phyloP scores from a whole-genome alignment of 2,797 vertebrate species.

The Meda fulgida region DNA sequence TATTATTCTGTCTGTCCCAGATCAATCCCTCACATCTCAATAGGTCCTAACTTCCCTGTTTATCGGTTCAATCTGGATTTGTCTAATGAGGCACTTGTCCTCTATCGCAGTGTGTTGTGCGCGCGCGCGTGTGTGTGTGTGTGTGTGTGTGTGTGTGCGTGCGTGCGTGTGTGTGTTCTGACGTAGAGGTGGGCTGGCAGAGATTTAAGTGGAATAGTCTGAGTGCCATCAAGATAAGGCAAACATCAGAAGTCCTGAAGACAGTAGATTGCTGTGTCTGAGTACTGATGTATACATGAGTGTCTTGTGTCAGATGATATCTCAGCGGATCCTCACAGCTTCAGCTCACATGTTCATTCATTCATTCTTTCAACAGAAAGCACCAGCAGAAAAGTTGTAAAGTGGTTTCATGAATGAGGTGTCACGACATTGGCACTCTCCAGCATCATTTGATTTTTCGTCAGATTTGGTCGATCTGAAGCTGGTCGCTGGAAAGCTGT shows the following conservation, averaged over 20 bases:
- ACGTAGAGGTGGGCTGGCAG: constrained; percentile 82
- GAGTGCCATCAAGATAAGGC: constrained; percentile 71
- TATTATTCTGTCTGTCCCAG: not conserved
- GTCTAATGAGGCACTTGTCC: constrained; percentile 54
- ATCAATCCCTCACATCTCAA: constrained; percentile 9
- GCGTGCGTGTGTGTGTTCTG: constrained; percentile 62
- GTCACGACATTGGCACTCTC: constrained; percentile 44
- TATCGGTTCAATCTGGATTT: constrained; percentile 34
- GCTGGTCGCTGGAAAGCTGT: constrained; percentile 60
- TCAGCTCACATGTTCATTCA: constrained; percentile 37
- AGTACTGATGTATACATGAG: constrained; percentile 30
- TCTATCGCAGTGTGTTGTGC: not conserved
- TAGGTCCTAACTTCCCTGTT: constrained; percentile 34
- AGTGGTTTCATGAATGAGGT: constrained; percentile 70
- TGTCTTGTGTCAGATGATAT: constrained; percentile 39
- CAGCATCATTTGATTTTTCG: constrained; percentile 57
- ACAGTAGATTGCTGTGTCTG: constrained; percentile 63
- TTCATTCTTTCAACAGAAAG: constrained; percentile 56
- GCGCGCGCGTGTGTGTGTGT: not conserved
- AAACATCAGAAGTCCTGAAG: constrained; percentile 71
- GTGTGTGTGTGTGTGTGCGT: not conserved
- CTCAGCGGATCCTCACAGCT: constrained; percentile 12
- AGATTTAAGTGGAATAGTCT: constrained; percentile 76
- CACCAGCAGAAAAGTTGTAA: constrained; percentile 36
- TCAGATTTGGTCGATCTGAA: constrained; percentile 69